phyloP scores from a whole-genome alignment of 2,888 invertebrate species.

The Tiphia femorata region DNA sequence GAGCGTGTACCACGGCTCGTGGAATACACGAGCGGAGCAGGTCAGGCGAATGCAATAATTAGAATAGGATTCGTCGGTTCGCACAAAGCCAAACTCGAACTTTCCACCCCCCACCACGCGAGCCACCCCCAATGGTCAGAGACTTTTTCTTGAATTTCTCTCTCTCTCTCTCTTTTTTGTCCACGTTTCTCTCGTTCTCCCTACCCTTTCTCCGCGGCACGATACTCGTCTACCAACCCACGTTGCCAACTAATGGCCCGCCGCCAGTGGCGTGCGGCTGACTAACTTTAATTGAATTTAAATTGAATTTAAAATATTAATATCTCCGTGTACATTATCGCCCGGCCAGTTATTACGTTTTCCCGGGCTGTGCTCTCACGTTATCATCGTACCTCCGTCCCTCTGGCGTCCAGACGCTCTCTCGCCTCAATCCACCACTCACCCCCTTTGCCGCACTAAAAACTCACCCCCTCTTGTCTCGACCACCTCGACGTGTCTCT shows the following conservation, averaged over 20 bases:
- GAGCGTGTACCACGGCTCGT: no score
- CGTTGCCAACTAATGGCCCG: not conserved
- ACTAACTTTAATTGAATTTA: slow-evolving; percentile 63
- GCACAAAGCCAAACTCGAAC: slow-evolving; percentile 15
- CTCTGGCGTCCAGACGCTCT: not conserved
- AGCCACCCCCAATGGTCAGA: no score
- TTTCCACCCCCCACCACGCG: no score
- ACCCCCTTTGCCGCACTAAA: not conserved
- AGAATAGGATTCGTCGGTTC: slow-evolving; percentile 15
- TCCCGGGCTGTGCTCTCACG: slow-evolving; percentile 16
- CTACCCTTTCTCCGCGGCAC: not conserved
- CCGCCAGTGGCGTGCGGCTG: slow-evolving; percentile 23
- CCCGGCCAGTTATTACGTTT: slow-evolving; percentile 40
- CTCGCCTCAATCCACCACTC: not conserved
- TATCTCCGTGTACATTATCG: slow-evolving; percentile 41
- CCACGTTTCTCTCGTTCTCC: not conserved
- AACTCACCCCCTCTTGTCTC: not conserved
- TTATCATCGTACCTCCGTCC: slow-evolving; percentile 27
- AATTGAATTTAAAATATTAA: slow-evolving; percentile 65
- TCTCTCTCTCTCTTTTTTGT: not conserved
- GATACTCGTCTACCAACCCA: not conserved
- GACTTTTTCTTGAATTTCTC: not conserved
- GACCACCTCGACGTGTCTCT: not conserved
- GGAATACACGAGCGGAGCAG: slow-evolving; percentile 3
- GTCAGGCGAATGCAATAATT: slow-evolving; percentile 24